phyloP scores from a whole-genome alignment of 2,113 vertebrate genomes.

The Bubo blakistoni region DNA sequence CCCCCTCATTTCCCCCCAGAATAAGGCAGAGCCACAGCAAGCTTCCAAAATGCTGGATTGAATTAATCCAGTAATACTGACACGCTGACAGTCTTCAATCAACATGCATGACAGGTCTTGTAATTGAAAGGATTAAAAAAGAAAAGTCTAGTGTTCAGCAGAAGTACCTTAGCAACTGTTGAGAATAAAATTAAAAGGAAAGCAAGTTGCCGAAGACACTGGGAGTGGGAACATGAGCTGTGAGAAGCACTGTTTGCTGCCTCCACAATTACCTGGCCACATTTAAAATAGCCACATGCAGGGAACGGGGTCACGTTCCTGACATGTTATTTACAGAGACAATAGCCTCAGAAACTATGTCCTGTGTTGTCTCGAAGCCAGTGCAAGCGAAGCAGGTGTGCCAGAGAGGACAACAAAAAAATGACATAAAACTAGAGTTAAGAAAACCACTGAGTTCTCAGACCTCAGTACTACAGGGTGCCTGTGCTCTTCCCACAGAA shows the following conservation, averaged over 20 bases:
- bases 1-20: background rate
- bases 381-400: background rate
- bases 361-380: background rate
- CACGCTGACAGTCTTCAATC: background rate
- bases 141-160: background rate
- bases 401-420: background rate
- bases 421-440: background rate
- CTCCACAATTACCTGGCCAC: background rate
- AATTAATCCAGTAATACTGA: background rate
- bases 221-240: background rate
- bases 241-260: background rate
- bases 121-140: background rate
- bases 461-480: background rate
- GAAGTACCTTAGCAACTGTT: background rate
- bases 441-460: background rate
- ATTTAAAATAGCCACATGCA: background rate
- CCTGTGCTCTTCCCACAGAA: too few relatives aligned
- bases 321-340: background rate
- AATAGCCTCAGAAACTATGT: background rate
- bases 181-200: background rate
- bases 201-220: background rate
- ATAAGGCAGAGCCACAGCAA: background rate
- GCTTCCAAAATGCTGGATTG: background rate
- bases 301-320: background rate
- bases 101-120: background rate